Percentiles rank a stretch among this genome's conserved stretches.
Evolutionary conservation across 2,797 vertebrate species (phyloP).

Genomic region (Acridotheres tristis): DNA sequence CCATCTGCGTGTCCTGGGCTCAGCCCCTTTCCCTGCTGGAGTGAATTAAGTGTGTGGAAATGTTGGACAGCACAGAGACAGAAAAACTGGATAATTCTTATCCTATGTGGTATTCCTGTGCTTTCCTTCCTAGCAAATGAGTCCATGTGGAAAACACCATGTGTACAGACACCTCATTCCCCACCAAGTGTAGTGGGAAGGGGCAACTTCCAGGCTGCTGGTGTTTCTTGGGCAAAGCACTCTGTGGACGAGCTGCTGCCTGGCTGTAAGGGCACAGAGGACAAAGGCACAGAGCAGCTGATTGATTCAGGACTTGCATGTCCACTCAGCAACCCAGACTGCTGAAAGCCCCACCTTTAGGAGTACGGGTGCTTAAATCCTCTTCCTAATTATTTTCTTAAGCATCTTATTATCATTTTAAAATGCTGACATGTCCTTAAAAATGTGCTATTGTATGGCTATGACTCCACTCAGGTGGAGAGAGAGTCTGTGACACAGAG

Average conservation of each 20-base stretch:
- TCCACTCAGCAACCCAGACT: neutral
- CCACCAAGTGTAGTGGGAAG: fast-evolving
- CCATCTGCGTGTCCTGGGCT: neutral
- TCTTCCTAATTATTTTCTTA: neutral
- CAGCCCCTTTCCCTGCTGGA: neutral
- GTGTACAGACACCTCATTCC: neutral
- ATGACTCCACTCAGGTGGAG: neutral
- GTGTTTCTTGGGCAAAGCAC: neutral
- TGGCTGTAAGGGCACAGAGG: fast-evolving
- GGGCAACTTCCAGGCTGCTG: neutral
- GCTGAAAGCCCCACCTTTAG: neutral
- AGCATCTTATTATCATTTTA: neutral
- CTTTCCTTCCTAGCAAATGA: neutral
- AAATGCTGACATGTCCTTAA: neutral
- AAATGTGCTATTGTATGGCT: neutral
- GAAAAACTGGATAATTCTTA: neutral
- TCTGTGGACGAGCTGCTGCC: neutral
- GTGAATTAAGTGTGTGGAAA: neutral
- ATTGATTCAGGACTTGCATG: neutral
- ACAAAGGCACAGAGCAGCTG: neutral
- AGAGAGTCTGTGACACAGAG: neutral
- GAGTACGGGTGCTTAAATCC: neutral
- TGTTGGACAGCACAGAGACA: fast-evolving
- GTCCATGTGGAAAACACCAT: neutral
- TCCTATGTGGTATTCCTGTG: fast-evolving